A percentile compares a stretch with the other conserved stretches of the same genome.
Conservation (phyloP, 2,797 vertebrate species). For the Phoxinus dragarum region DNA sequence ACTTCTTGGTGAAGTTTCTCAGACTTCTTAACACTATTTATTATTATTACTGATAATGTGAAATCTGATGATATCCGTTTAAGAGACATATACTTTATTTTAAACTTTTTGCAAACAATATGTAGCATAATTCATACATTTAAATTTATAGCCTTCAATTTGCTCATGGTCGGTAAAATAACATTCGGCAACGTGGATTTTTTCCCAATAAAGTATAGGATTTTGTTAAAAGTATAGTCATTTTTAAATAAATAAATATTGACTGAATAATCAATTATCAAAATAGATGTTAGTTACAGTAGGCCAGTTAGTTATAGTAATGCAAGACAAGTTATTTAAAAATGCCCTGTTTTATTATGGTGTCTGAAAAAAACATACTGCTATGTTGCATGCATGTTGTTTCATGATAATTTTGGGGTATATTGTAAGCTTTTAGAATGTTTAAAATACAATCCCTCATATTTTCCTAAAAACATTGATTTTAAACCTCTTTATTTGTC, state of each 20-base stretch:
- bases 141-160: background rate
- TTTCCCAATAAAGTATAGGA: too few relatives aligned
- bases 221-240: too few relatives aligned
- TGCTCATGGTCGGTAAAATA: background rate
- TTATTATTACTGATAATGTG: background rate
- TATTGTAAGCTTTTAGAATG: background rate
- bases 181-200: too few relatives aligned
- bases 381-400: background rate
- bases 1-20: background rate
- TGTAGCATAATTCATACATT: background rate
- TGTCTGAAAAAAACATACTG: background rate
- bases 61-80: background rate
- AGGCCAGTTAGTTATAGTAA: too few relatives aligned
- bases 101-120: background rate
- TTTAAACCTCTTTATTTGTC: background rate
- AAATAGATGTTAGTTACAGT: background rate
- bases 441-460: background rate
- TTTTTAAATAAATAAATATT: too few relatives aligned
- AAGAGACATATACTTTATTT: background rate
- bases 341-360: background rate
- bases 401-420: background rate
- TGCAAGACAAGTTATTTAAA: too few relatives aligned
- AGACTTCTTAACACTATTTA: background rate
- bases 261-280: too few relatives aligned
- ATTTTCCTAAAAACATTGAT: too few relatives aligned